Conservation (phyloP, 2,113 vertebrate species). For the Otus sunia region DNA sequence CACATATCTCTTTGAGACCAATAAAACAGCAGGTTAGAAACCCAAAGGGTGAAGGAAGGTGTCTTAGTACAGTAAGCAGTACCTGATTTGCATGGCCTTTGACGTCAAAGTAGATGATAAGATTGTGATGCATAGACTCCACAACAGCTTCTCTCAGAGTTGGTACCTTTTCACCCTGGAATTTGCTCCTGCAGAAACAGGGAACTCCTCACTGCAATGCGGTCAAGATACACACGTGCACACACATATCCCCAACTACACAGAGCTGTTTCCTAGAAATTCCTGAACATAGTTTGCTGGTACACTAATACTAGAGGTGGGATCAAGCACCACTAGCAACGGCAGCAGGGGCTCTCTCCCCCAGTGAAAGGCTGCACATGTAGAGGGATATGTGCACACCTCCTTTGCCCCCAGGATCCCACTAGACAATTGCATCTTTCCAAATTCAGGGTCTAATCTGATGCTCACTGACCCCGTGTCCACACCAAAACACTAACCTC, state of each 20-base stretch:
- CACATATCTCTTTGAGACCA: background rate
- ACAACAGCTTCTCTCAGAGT: conserved; percentile 88
- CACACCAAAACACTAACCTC: background rate
- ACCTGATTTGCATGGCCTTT: conserved; percentile 94
- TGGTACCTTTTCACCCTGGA: conserved; percentile 87
- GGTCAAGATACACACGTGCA: background rate
- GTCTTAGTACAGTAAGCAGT: background rate
- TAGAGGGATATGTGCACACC: background rate
- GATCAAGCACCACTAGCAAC: background rate
- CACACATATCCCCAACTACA: background rate
- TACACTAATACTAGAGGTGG: background rate
- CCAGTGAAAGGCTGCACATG: background rate
- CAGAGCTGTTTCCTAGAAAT: background rate
- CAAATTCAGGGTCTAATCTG: background rate
- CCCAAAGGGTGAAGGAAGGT: background rate
- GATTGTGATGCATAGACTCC: conserved; percentile 84
- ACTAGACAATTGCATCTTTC: background rate
- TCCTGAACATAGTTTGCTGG: background rate
- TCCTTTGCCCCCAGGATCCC: background rate
- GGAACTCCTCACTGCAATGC: background rate
- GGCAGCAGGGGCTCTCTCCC: background rate
- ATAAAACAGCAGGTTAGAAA: background rate
- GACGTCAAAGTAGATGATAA: conserved; percentile 94
- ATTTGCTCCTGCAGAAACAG: conserved; percentile 76
- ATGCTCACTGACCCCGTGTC: rapidly evolving